Evolutionary conservation across 1,140 invertebrate genomes (phyloP).

Genomic region (Hypsibius dujardini): DNA sequence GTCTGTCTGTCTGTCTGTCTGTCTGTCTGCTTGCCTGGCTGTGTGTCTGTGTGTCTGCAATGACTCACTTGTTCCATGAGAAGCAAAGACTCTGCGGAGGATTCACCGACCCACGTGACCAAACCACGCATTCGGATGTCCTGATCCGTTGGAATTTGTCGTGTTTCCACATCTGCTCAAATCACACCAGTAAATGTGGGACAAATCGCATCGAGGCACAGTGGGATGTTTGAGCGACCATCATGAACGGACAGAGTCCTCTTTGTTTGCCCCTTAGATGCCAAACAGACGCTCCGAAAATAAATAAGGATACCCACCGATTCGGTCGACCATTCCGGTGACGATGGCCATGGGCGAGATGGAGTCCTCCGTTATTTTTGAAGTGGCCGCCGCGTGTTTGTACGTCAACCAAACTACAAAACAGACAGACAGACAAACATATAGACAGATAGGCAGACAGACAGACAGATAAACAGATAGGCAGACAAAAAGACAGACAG

Average conservation of each 20-base stretch:
- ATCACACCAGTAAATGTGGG: slow-evolving; percentile 16
- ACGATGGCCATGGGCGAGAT: slow-evolving; percentile 50
- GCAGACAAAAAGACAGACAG: too few species aligned
- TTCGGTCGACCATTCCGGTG: slow-evolving; percentile 54
- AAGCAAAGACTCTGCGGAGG: slow-evolving; percentile 53
- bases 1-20: too few species aligned
- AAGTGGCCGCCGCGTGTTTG: slow-evolving; percentile 44
- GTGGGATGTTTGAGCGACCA: too few species aligned
- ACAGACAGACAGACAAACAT: background rate
- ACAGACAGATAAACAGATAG: too few species aligned
- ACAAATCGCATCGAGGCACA: background rate
- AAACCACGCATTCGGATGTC: slow-evolving; percentile 54
- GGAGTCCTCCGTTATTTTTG: slow-evolving; percentile 31
- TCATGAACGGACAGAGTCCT: too few species aligned
- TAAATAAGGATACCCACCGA: slow-evolving; percentile 29
- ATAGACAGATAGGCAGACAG: too few species aligned
- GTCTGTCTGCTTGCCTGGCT: too few species aligned
- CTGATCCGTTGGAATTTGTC: slow-evolving; percentile 34
- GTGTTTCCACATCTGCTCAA: slow-evolving; percentile 26
- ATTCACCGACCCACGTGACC: slow-evolving; percentile 54
- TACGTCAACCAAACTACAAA: slow-evolving; percentile 46
- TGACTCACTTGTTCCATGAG: slow-evolving; percentile 44
- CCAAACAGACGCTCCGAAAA: background rate
- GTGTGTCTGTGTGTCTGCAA: background rate
- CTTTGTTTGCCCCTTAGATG: background rate